These are phyloP conservation scores for Tortrix viridana DNA, from an alignment of 2,888 invertebrate species.

Conservation along the genomic window DNA sequence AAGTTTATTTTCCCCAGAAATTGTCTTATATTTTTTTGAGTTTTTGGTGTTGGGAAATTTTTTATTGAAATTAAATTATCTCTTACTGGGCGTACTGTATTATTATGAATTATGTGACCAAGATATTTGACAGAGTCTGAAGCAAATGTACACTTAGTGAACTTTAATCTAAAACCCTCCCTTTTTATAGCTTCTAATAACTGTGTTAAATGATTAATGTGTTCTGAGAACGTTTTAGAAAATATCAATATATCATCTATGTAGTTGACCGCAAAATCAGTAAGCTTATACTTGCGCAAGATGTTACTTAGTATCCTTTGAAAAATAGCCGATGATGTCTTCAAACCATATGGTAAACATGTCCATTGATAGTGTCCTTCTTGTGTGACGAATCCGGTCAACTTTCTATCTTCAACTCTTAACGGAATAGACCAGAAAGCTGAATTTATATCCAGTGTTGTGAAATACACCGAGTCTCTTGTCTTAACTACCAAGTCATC, in stretches of 20 bases:
- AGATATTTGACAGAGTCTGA: conserved; percentile 36
- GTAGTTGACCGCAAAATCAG: conserved; percentile 38
- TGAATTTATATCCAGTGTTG: conserved; percentile 51
- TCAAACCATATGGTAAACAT: conserved; percentile 57
- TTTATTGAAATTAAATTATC: conserved; percentile 37
- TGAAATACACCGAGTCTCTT: conserved; percentile 47
- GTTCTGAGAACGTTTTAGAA: conserved; percentile 44
- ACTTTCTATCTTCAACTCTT: conserved; percentile 46
- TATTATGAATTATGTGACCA: conserved; percentile 39
- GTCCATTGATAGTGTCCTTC: conserved; percentile 52
- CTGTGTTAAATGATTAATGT: conserved; percentile 41
- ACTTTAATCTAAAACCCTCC: conserved; percentile 45
- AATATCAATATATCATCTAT: conserved; percentile 42
- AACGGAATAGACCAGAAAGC: conserved; percentile 56
- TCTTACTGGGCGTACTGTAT: conserved; percentile 16
- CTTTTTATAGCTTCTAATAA: conserved; percentile 41
- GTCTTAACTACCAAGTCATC: conserved; percentile 48
- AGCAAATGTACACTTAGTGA: conserved; percentile 42
- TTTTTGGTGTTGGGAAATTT: conserved; percentile 36
- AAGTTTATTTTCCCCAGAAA: conserved; percentile 37
- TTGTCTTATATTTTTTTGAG: conserved; percentile 36
- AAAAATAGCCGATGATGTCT: conserved; percentile 57
- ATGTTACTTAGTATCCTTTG: conserved; percentile 53
- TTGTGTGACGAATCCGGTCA: conserved; percentile 46
- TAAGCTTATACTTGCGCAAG: conserved; percentile 42